These are phyloP conservation scores for Trididemnum nubilum DNA, from an alignment of 23 tunicate species.

Conservation along the genomic window DNA sequence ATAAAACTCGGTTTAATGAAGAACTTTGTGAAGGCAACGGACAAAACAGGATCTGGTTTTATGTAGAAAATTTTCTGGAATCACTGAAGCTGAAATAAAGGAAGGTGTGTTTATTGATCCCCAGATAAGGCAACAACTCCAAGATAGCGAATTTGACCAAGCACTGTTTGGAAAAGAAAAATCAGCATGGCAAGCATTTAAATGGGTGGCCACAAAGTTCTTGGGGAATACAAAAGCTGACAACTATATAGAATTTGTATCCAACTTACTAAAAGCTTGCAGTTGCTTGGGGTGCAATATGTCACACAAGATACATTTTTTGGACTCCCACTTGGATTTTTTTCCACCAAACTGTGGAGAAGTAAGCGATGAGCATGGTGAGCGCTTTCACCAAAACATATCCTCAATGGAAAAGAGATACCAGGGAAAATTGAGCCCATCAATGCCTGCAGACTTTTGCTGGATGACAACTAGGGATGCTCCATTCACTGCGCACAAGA, in stretches of 20 bases:
- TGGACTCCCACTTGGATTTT: slow-evolving; percentile 47
- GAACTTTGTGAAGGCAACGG: slow-evolving; percentile 44
- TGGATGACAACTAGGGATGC: slow-evolving; percentile 43
- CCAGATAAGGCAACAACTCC: slow-evolving; percentile 43
- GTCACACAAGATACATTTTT: slow-evolving; percentile 51
- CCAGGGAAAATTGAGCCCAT: slow-evolving; percentile 39
- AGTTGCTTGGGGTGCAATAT: slow-evolving; percentile 36
- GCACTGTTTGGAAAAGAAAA: slow-evolving; percentile 17
- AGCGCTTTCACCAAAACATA: slow-evolving; percentile 37
- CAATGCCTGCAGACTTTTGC: slow-evolving; percentile 35
- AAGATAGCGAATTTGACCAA: slow-evolving; percentile 32
- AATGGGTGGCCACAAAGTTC: slow-evolving; percentile 33
- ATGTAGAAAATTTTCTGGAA: slow-evolving; percentile 29
- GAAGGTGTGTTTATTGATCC: slow-evolving; percentile 50
- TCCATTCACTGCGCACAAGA: slow-evolving; percentile 22
- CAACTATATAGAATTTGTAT: slow-evolving; percentile 27
- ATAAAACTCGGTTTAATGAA: slow-evolving; percentile 40
- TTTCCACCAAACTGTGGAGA: slow-evolving; percentile 34
- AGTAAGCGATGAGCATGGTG: slow-evolving; percentile 43
- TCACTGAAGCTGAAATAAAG: slow-evolving; percentile 35
- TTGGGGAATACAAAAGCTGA: slow-evolving; percentile 19
- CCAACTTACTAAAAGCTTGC: slow-evolving; percentile 41
- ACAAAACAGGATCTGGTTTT: slow-evolving; percentile 36
- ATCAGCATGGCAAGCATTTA: slow-evolving; percentile 39
- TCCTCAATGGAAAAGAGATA: slow-evolving; percentile 37